Base-by-base conservation (phyloP, 2,113 vertebrate species). In the Poecilia latipinna region DNA sequence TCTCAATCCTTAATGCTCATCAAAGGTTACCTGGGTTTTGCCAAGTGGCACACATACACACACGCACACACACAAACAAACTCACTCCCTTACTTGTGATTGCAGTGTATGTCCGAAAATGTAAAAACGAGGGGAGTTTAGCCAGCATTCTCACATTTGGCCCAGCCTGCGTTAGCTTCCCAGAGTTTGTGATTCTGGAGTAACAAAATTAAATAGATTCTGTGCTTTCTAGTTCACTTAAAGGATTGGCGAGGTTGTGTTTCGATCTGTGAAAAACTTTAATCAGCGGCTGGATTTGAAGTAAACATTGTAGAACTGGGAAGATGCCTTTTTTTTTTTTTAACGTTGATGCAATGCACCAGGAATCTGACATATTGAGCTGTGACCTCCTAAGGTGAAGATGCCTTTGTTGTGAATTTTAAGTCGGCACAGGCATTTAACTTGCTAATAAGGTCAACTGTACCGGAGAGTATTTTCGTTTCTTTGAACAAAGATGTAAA, bases 1-100 rank as follows among this genome's bases (percentile, higher is more conserved):
- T n/a, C 39, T 85, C 48, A 68, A 32, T 44, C 37, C 61, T 57
- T 83, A 77, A 84, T 81, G 78, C 77, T 81, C 85, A 86, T 88
- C 71, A 74, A 71, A 71, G 65, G 71, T 66, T 63, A 77, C 70
- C 19, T 13, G 24, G 72, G n/a, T 31, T 81, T 78, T 79, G 80
- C 69, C 68, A 80, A 74, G 65, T 78, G 65, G 65, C 77, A 63
- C 48, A 33, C 35, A 70, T 12, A 37, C 33, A n/a, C 4, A 65
- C 51, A n/a, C 4, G 60, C 51, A 65, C 48, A 33, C 35, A 65
- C 48, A 33, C 29, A 70, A 12, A 37, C 33, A 22, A 11, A 65
- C 51, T 57, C 7, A 57, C 19, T 10, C 7, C 51, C 51, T 24
- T 54, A 54, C 51, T 54, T 2, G 51, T n/a, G 1, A 57, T 10